A percentile compares a stretch with the other conserved stretches of the same genome.
phyloP scores from a whole-genome alignment of 2,113 vertebrate species.

The Gymnarchus niloticus region DNA sequence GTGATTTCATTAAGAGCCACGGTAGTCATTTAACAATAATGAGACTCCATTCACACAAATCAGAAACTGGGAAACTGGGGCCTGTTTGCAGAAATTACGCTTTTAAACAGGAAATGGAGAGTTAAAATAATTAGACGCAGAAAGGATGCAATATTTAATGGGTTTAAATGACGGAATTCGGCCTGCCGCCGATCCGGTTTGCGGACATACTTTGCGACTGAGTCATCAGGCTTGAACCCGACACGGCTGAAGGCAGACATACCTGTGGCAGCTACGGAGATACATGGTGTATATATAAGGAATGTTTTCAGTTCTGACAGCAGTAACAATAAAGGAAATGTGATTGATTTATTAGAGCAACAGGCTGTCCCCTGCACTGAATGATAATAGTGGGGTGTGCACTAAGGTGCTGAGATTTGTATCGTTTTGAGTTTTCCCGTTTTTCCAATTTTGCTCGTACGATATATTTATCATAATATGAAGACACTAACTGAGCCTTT shows the following conservation, averaged over 20 bases:
- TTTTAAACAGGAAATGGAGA: not conserved
- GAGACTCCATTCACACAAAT: conserved; percentile 22
- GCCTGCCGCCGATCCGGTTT: not conserved
- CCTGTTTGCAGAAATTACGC: not conserved
- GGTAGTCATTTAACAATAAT: conserved; percentile 6
- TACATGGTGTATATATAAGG: not conserved
- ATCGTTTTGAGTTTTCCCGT: not conserved
- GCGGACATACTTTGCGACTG: not conserved
- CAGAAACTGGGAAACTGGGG: conserved; percentile 33
- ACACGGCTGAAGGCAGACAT: not conserved
- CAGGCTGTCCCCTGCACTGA: not conserved
- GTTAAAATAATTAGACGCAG: not conserved
- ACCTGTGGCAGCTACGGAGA: not conserved
- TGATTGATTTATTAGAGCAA: not conserved
- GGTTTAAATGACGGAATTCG: not conserved
- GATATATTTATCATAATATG: not conserved
- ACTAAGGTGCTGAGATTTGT: not conserved
- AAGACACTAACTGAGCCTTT: not conserved
- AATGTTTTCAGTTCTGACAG: not conserved
- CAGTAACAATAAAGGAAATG: not conserved
- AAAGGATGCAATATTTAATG: not conserved
- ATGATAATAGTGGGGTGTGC: not conserved
- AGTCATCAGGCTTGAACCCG: not conserved
- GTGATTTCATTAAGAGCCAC: not conserved
- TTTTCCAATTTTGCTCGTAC: not conserved